Percentiles rank a stretch among this genome's conserved stretches.
These are phyloP conservation scores for Camponotus vicinus DNA, from an alignment of 1,140 invertebrate species.

Conservation along the genomic window DNA sequence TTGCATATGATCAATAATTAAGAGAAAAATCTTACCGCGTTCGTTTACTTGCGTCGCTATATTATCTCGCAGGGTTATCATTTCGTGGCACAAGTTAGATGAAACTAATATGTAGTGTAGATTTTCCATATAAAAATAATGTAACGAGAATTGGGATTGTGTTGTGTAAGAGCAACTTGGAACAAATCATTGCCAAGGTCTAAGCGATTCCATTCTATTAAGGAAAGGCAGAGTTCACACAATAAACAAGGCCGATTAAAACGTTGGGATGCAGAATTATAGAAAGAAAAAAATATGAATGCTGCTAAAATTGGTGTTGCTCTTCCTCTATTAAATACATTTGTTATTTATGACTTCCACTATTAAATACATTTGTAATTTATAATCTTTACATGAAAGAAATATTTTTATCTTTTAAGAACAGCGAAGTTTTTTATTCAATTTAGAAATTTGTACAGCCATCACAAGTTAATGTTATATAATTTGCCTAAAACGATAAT, in stretches of 20 bases:
- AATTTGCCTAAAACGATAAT: not conserved
- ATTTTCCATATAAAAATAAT: slow-evolving; percentile 12
- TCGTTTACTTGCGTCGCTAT: not conserved
- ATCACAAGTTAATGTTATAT: not conserved
- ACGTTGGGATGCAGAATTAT: not conserved
- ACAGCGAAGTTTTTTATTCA: not conserved
- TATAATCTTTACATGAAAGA: not conserved
- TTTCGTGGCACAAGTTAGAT: not conserved
- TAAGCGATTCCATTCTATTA: slow-evolving; percentile 13
- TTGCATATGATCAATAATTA: not conserved
- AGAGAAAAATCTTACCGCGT: not conserved
- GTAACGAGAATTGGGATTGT: slow-evolving; percentile 1
- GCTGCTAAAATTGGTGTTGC: not conserved
- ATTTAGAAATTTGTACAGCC: not conserved
- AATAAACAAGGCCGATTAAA: slow-evolving; percentile 3
- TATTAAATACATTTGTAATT: slow-evolving; percentile 4
- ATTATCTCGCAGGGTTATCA: slow-evolving; percentile 49
- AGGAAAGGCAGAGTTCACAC: not conserved
- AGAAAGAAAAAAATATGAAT: not conserved
- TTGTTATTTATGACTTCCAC: not conserved
- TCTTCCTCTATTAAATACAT: not conserved
- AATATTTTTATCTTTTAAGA: not conserved
- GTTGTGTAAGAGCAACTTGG: not conserved
- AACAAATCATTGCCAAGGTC: slow-evolving; percentile 48
- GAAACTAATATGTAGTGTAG: not conserved